These are phyloP conservation scores for Goniozus legneri DNA, from an alignment of 1,140 invertebrate genomes.

Conservation along the genomic window DNA sequence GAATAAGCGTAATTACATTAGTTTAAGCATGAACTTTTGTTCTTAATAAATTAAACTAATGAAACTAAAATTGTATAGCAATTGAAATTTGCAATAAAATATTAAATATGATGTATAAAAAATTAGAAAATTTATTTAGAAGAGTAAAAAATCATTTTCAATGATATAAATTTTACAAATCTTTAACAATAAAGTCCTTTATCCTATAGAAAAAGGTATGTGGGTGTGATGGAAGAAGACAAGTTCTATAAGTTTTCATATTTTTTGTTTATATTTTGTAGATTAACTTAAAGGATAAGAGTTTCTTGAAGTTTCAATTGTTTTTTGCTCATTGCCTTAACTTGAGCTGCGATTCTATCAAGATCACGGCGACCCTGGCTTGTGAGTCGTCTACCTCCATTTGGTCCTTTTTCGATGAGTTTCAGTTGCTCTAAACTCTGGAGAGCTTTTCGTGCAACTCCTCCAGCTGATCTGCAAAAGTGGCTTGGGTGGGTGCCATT, in stretches of 20 bases:
- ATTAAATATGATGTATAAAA: no score
- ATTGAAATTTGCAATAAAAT: no score
- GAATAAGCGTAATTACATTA: no score
- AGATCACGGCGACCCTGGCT: constrained; percentile 91
- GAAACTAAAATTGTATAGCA: no score
- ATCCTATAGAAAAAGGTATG: no score
- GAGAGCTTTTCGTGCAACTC: constrained; percentile 89
- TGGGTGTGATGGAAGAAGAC: not conserved
- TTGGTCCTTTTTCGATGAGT: constrained; percentile 86
- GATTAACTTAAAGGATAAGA: constrained; percentile 42
- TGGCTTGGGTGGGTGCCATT: constrained; percentile 95
- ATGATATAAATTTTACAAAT: no score
- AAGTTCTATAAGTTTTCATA: not conserved
- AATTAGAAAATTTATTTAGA: no score
- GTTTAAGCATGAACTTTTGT: no score
- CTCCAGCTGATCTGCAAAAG: constrained; percentile 84
- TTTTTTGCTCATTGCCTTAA: constrained; percentile 66
- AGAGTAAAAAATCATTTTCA: no score
- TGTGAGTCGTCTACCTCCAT: constrained; percentile 86
- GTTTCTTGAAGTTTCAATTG: constrained; percentile 56
- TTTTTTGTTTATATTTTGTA: constrained; percentile 35
- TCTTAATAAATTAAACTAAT: no score
- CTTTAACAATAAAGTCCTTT: no score
- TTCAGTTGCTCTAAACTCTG: constrained; percentile 92
- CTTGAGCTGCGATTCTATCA: constrained; percentile 95